A percentile compares a stretch with the other conserved stretches of the same genome.
Evolutionary conservation across 2,797 vertebrate species (phyloP).

Genomic region (Gallinago solitaria): DNA sequence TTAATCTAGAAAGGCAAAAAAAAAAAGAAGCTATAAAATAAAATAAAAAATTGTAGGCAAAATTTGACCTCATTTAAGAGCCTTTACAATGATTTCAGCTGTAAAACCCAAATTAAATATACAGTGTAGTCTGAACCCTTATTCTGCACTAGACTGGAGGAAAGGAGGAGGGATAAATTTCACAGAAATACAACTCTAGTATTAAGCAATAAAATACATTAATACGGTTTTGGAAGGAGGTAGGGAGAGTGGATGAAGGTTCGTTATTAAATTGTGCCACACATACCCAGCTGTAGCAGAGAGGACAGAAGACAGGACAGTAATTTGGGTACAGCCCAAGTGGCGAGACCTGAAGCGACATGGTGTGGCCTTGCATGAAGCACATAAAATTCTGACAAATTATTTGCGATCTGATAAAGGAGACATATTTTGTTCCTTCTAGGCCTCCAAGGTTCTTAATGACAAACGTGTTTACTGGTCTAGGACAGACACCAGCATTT

Average conservation of each 20-base stretch:
- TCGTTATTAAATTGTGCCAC: not conserved
- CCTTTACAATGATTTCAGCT: not conserved
- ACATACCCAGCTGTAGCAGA: not conserved
- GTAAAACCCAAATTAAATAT: not conserved
- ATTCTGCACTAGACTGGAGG: not conserved
- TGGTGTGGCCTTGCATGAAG: not conserved
- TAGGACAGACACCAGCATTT: not conserved
- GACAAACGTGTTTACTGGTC: not conserved
- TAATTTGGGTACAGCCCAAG: not conserved
- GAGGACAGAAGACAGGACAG: not conserved
- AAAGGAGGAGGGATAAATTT: not conserved
- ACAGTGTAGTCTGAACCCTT: not conserved
- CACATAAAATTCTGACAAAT: not conserved
- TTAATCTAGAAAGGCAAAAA: not conserved
- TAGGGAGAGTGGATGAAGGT: not conserved
- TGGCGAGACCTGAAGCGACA: not conserved
- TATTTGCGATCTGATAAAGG: not conserved
- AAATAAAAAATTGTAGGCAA: not conserved
- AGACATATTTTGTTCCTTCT: not conserved
- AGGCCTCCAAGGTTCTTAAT: not conserved
- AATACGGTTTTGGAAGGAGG: not conserved
- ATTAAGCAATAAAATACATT: not conserved
- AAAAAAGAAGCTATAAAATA: not conserved
- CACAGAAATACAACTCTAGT: not conserved
- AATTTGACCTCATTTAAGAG: not conserved